Base-by-base conservation (phyloP, 2,797 vertebrate genomes). In the Rhincodon typus region DNA sequence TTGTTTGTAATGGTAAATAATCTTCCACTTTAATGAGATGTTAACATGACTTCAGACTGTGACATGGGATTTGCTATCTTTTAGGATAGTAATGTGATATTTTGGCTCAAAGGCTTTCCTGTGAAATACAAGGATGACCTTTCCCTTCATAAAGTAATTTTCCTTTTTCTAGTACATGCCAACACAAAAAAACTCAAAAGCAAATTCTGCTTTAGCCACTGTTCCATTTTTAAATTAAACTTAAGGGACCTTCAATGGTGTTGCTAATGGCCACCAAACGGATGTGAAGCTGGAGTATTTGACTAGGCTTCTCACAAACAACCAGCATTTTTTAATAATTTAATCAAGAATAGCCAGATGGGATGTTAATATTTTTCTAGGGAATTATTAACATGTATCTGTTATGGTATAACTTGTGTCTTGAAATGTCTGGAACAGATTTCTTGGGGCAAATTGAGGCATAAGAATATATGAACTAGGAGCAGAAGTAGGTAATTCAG, bases 1-100 rank as follows among this genome's bases (percentile, higher is more conserved):
- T 93, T 93, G 90, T 93, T 93, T 93, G 62, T 93, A 67, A 38
- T 67, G 34, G 62, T 67, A 93, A 93, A 93, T 94, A 94, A 94
- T 74, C 25, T 53, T 50, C 42, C 94, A 53, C 94, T 94, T 94
- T 74, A 53, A 94, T 74, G 25, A 70, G 93, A 94, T 74, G 69
- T 70, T 94, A 91, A 91, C 88, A 93, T 93, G 90, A 57, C 62
- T 50, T 94, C 30, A 57, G 94, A 94, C 94, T 50, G 70, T 74
- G 94, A 74, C 46, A 46, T 10, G 74, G 69, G 94, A 94, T 94
- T 72, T 50, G 53, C 42, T 74, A 38, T 94, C 46, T 27, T 72
- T 72, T 15, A 74, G 70, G 69, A 74, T 25, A 50, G 46, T 19
- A 74, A 94, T 94, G 27, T 34, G 25, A 94, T 94, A 72, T 17